Conservation (phyloP, 2,888 invertebrate species). For the Amorpha juglandis region DNA sequence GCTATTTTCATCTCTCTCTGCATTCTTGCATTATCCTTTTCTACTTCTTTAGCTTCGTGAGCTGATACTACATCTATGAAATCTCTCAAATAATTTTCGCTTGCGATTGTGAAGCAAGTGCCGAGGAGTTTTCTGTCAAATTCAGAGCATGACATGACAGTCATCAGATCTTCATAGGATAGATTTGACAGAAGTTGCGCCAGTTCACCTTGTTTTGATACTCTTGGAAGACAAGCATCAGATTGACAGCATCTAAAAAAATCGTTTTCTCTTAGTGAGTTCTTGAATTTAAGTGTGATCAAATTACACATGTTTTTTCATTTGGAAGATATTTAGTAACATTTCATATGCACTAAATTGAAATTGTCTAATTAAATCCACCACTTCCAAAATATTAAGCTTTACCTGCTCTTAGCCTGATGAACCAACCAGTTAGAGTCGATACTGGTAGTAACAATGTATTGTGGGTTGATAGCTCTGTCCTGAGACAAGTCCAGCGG, state of each 20-base stretch:
- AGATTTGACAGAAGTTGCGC: constrained; percentile 64
- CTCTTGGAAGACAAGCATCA: constrained; percentile 55
- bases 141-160: constrained; percentile 75
- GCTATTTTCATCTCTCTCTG: constrained; percentile 57
- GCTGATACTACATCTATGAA: constrained; percentile 62
- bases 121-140: constrained; percentile 80
- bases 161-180: constrained; percentile 66
- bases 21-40: constrained; percentile 61
- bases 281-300: too few relatives aligned
- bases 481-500: constrained; percentile 86
- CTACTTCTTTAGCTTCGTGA: constrained; percentile 67
- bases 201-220: constrained; percentile 64
- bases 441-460: constrained; percentile 83
- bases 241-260: constrained; percentile 70
- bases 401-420: constrained; percentile 84
- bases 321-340: too few relatives aligned
- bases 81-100: constrained; percentile 75
- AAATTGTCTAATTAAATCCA: too few relatives aligned
- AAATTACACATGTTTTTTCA: too few relatives aligned
- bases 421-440: constrained; percentile 87
- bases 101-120: constrained; percentile 78
- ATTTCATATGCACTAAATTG: too few relatives aligned
- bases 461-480: constrained; percentile 84
- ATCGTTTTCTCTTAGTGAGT: too few relatives aligned
- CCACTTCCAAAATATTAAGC: background rate